These are phyloP conservation scores for Neoascia interrupta DNA, from an alignment of 2,888 invertebrate species.

Conservation along the genomic window DNA sequence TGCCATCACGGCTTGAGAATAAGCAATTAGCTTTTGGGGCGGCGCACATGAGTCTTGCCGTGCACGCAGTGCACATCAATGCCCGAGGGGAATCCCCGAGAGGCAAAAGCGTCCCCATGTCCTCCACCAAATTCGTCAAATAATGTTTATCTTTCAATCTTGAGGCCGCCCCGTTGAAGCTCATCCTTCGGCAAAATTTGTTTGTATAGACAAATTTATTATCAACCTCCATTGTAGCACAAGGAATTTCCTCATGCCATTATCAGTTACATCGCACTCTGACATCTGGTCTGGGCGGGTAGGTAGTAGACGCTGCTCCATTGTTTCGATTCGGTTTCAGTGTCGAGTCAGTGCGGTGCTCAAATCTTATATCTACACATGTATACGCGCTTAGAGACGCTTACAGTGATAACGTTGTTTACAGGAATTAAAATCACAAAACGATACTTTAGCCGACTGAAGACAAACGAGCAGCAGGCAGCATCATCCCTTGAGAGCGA, in stretches of 20 bases:
- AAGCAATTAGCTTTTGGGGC: slow-evolving; percentile 38
- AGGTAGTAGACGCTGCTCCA: slow-evolving; percentile 5
- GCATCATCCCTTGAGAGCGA: slow-evolving; percentile 5
- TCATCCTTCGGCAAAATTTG: slow-evolving; percentile 40
- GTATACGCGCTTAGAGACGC: slow-evolving; percentile 28
- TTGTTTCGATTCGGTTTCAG: slow-evolving; percentile 33
- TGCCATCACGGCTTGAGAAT: slow-evolving; percentile 4
- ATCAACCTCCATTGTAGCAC: slow-evolving; percentile 44
- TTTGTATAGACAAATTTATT: slow-evolving; percentile 52
- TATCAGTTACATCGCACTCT: slow-evolving; percentile 47
- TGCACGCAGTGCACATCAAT: slow-evolving; percentile 7
- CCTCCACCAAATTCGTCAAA: slow-evolving; percentile 24
- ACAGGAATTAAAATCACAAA: slow-evolving; percentile 72
- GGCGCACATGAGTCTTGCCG: background rate
- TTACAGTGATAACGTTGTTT: slow-evolving; percentile 76
- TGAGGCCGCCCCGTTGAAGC: slow-evolving; percentile 15
- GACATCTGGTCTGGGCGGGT: background rate
- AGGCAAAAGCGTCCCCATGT: slow-evolving; percentile 25
- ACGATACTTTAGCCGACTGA: slow-evolving; percentile 43
- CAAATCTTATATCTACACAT: too few species aligned
- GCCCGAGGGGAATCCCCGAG: slow-evolving; percentile 4
- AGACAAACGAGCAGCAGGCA: background rate
- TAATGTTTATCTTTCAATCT: slow-evolving; percentile 38
- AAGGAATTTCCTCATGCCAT: slow-evolving; percentile 58
- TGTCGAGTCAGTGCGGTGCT: too few species aligned